Conservation (phyloP, 2,797 vertebrate genomes). For the Anguilla marmorata region DNA sequence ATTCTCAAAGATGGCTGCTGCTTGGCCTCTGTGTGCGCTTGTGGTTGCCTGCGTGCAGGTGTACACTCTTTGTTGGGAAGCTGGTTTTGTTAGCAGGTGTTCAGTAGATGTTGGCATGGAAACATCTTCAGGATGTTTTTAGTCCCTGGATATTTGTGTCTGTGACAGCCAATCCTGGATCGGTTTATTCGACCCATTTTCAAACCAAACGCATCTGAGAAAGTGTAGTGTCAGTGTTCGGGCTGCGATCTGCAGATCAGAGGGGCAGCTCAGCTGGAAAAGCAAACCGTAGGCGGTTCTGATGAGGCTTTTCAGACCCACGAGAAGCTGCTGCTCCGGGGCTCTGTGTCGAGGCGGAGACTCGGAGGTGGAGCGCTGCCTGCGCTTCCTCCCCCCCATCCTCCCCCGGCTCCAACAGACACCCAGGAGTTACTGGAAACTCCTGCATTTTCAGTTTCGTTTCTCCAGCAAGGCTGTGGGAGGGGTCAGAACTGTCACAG, state of each 20-base stretch:
- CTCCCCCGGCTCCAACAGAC: not conserved
- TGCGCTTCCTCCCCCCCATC: not conserved
- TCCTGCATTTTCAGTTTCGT: constrained; percentile 40
- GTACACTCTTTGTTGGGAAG: not conserved
- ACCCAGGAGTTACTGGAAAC: constrained; percentile 32
- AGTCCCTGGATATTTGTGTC: not conserved
- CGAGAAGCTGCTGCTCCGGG: not conserved
- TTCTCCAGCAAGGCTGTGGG: constrained; percentile 24
- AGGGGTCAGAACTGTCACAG: not conserved
- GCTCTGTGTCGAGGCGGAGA: not conserved
- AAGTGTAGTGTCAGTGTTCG: not conserved
- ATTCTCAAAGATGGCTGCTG: not conserved
- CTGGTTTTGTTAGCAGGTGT: not conserved
- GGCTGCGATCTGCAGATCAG: not conserved
- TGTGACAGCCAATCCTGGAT: not conserved
- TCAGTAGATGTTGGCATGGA: not conserved
- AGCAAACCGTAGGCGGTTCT: not conserved
- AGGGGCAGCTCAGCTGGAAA: not conserved
- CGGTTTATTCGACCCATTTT: not conserved
- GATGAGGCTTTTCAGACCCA: not conserved
- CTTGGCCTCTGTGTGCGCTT: not conserved
- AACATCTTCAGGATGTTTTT: not conserved
- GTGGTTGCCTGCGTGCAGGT: not conserved
- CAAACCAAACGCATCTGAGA: not conserved
- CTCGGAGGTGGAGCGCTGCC: not conserved